phyloP scores from a whole-genome alignment of 1,140 invertebrate genomes.

The Hylyphantes graminicola region DNA sequence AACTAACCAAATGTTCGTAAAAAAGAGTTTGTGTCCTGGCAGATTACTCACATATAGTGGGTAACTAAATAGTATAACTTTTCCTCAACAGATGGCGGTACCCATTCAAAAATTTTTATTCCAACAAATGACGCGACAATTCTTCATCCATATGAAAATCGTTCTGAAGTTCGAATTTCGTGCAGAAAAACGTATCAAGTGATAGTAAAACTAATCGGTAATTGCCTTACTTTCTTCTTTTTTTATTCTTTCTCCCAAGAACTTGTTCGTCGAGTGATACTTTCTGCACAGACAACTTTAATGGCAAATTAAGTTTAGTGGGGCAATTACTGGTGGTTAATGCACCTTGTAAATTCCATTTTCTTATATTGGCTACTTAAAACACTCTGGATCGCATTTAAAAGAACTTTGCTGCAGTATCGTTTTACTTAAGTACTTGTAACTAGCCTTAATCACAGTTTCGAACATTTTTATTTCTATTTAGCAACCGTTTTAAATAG shows the following conservation, averaged over 20 bases:
- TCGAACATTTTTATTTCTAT: not conserved
- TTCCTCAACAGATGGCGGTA: constrained; percentile 17
- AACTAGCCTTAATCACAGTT: constrained; percentile 16
- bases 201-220: constrained; percentile 32
- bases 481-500: not conserved
- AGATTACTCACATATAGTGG: no score
- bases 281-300: constrained; percentile 39
- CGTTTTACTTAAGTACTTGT: constrained; percentile 14
- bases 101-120: not conserved
- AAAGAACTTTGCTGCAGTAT: constrained; percentile 8
- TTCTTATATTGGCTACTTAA: constrained; percentile 10
- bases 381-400: constrained; percentile 24
- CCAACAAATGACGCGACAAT: not conserved
- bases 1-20: no score
- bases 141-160: no score
- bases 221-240: constrained; percentile 18
- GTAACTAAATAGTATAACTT: not conserved
- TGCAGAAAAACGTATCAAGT: not conserved
- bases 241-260: not conserved
- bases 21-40: no score
- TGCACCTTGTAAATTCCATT: constrained; percentile 22
- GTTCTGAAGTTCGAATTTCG: not conserved
- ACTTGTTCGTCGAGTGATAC: not conserved
- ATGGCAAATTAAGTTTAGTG: constrained; percentile 47
- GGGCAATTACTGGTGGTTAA: constrained; percentile 33